Evolutionary conservation across 2,888 invertebrate species (phyloP), one percentile per base, ranked within the genome.

Genomic region (Anodontia alba): DNA sequence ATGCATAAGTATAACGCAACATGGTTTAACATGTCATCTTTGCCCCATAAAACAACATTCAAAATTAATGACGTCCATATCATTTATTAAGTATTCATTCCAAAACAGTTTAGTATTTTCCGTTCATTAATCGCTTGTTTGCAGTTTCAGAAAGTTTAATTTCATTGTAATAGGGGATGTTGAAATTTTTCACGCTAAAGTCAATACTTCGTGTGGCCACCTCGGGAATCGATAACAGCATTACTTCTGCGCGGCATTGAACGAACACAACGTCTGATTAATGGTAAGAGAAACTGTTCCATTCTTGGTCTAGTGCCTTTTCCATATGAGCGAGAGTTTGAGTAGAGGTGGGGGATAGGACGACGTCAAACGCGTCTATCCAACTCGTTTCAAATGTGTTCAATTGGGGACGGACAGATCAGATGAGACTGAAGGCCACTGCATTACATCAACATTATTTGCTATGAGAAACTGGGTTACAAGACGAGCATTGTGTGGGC

Each of bases 361-460:
- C 57, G 29, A 57, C 20, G 7, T 26, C 57, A 7, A 26, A 26
- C 29, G 20, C 57, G 26, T 26, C 67, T 36, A 23, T 67, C 33
- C 36, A 67, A 36, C 38, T 67, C 38, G 29, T 67, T 38, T 38
- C 67, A 67, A 42, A 67, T 42, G 7, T 67, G 67, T 29, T 67
- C 67, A 23, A 33, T 67, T 31, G 67, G 36, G n/a, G n/a, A n/a
- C n/a, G 8, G 36, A 38, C n/a, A 33, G 38, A 67, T 67, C 67
- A 67, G n/a, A 7, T n/a, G 38, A 67, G 10, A 36, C 7, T 23
- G 67, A 10, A 7, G 67, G 67, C 36, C 67, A 67, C 23, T 36
- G 67, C 36, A 67, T 36, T n/a, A 67, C 36, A n/a, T 67, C n/a
- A n/a, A n/a, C 67, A 42, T 67, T 67, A 7, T 67, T 67, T 8